Percentiles rank a stretch among this genome's conserved stretches.
phyloP scores from a whole-genome alignment of 2,113 vertebrate genomes.

The Ondatra zibethicus region DNA sequence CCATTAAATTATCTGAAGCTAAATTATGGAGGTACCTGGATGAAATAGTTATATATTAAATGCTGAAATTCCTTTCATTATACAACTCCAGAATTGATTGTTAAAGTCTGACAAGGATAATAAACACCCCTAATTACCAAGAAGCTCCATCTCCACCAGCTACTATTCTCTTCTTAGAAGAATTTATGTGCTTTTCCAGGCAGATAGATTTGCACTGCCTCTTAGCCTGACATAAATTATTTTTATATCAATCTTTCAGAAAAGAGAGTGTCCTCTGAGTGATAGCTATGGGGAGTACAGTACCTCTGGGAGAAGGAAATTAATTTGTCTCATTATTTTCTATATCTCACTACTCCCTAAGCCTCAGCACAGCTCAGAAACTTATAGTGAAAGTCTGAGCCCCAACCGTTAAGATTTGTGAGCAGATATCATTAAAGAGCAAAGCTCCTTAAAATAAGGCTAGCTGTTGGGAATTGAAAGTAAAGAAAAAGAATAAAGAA shows the following conservation, averaged over 20 bases:
- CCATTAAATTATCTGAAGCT: conserved; percentile 40
- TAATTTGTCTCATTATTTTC: conserved; percentile 80
- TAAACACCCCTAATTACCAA: conserved; percentile 75
- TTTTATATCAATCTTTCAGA: conserved; percentile 78
- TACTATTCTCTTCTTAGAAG: conserved; percentile 61
- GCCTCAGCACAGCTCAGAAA: conserved; percentile 56
- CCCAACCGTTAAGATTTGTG: conserved; percentile 71
- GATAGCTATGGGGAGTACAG: conserved; percentile 75
- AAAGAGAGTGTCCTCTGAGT: conserved; percentile 65
- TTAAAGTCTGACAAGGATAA: conserved; percentile 71
- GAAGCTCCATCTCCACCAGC: conserved; percentile 67
- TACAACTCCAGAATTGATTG: conserved; percentile 72
- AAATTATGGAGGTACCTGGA: conserved; percentile 49
- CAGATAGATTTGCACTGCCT: conserved; percentile 53
- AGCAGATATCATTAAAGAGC: conserved; percentile 69
- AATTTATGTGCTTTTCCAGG: conserved; percentile 71
- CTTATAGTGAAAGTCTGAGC: conserved; percentile 70
- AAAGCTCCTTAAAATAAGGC: conserved; percentile 75
- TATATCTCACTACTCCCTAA: conserved; percentile 70
- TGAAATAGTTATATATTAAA: conserved; percentile 55
- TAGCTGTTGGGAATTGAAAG: conserved; percentile 63
- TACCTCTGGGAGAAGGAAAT: conserved; percentile 78
- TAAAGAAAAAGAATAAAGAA: conserved; percentile 66
- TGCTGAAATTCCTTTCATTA: conserved; percentile 65
- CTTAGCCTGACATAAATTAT: conserved; percentile 75